phyloP scores from a whole-genome alignment of 2,888 invertebrate species.

The Cosmopolites sordidus region DNA sequence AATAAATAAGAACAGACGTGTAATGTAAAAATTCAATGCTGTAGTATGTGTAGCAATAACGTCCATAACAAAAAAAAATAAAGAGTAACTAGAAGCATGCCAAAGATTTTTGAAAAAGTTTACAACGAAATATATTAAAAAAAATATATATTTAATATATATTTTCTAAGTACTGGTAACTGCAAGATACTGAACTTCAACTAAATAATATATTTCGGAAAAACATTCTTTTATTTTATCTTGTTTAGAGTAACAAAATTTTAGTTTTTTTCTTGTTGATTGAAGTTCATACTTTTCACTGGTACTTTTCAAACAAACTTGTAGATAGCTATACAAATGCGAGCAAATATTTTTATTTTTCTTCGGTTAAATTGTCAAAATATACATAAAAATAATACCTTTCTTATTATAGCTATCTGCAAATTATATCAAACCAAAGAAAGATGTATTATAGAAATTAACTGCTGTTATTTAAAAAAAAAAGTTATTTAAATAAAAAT shows the following conservation, averaged over 20 bases:
- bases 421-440: not conserved
- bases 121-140: constrained; percentile 28
- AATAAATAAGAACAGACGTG: constrained; percentile 35
- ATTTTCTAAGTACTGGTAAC: not conserved
- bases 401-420: not conserved
- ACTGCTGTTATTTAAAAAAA: constrained; percentile 15
- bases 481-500: constrained; percentile 21
- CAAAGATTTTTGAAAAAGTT: constrained; percentile 28
- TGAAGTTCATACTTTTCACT: not conserved
- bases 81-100: constrained; percentile 33
- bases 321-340: not conserved
- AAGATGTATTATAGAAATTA: constrained; percentile 11
- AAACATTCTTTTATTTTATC: not conserved
- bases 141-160: not conserved
- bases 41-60: constrained; percentile 40
- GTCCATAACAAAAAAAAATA: constrained; percentile 32
- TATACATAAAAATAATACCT: too few relatives aligned
- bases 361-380: too few relatives aligned
- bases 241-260: not conserved
- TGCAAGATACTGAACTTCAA: not conserved
- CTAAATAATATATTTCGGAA: too few relatives aligned
- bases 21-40: constrained; percentile 33
- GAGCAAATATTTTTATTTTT: too few relatives aligned
- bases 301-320: not conserved
- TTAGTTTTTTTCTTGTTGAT: not conserved